phyloP scores from a whole-genome alignment of 2,113 vertebrate species.

The Pogonocichla stellata region DNA sequence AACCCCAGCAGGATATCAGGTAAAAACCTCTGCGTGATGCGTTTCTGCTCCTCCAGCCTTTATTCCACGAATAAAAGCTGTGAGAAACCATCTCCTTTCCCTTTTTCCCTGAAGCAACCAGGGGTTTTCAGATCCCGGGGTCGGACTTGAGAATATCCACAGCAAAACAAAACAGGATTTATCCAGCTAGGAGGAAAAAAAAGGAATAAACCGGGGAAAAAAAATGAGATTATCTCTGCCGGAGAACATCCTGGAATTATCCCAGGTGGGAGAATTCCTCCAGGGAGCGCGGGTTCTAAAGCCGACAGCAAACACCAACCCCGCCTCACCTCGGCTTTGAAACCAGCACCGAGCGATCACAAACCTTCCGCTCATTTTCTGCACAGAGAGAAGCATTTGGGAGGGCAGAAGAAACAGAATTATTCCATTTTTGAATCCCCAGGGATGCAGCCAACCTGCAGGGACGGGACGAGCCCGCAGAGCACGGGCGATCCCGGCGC shows the following conservation, averaged over 20 bases:
- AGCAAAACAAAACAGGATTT: neutral
- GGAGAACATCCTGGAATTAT: neutral
- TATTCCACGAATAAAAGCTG: neutral
- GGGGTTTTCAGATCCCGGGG: neutral
- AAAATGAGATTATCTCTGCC: neutral
- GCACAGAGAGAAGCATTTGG: neutral
- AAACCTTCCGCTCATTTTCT: neutral
- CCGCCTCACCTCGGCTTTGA: neutral
- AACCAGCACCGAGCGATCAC: rapidly evolving
- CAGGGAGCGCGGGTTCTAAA: rapidly evolving
- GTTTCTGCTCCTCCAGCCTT: neutral
- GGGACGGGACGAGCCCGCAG: neutral
- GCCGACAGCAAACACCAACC: neutral
- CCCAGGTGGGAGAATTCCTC: neutral
- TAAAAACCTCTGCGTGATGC: neutral
- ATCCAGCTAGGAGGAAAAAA: neutral
- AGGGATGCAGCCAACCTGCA: rapidly evolving
- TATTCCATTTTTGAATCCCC: rapidly evolving
- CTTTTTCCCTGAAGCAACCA: neutral
- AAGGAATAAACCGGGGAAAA: neutral
- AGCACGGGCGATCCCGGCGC: rapidly evolving
- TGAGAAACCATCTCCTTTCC: neutral
- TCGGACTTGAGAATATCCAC: neutral
- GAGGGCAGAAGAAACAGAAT: rapidly evolving
- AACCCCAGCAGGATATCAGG: neutral